Percentiles rank a stretch among this genome's conserved stretches.
Conservation (phyloP, 2,888 invertebrate species). For the Leptothorax acervorum region DNA sequence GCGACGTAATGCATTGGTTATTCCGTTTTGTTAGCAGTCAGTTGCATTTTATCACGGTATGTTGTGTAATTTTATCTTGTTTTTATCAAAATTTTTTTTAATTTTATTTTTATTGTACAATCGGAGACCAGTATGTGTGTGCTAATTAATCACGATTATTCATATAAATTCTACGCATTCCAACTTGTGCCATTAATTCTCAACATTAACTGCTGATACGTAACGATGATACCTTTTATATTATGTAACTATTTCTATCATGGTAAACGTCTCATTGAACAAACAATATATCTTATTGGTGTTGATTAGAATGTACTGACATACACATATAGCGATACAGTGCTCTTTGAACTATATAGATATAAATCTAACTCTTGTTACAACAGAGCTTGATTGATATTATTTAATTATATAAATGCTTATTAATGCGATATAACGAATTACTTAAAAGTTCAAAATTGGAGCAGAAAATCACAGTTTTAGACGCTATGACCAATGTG, state of each 20-base stretch:
- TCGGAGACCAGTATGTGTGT: background rate
- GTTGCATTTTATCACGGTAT: conserved; percentile 34
- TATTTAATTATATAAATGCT: conserved; percentile 8
- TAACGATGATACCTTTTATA: conserved; percentile 15
- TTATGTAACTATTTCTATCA: conserved; percentile 1
- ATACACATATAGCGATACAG: conserved; percentile 15
- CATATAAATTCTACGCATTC: conserved; percentile 37
- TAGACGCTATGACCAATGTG: conserved; percentile 13
- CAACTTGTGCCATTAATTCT: conserved; percentile 26
- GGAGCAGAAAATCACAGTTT: conserved; percentile 7
- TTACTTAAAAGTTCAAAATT: conserved; percentile 6
- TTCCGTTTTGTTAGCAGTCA: conserved; percentile 22
- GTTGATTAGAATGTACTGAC: conserved; percentile 21
- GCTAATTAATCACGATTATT: conserved; percentile 11
- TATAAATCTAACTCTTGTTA: conserved; percentile 51
- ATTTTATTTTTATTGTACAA: conserved; percentile 32
- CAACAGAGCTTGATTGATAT: conserved; percentile 26
- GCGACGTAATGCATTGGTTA: conserved; percentile 32
- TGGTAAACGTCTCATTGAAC: background rate
- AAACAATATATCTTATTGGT: conserved; percentile 24
- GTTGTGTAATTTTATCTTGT: conserved; percentile 16
- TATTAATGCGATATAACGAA: conserved; percentile 35
- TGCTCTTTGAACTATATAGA: conserved; percentile 12
- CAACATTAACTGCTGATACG: background rate
- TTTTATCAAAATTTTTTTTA: background rate